A percentile compares a stretch with the other conserved stretches of the same genome.
Conservation (phyloP, 2,113 vertebrate species). For the Sardina pilchardus region DNA sequence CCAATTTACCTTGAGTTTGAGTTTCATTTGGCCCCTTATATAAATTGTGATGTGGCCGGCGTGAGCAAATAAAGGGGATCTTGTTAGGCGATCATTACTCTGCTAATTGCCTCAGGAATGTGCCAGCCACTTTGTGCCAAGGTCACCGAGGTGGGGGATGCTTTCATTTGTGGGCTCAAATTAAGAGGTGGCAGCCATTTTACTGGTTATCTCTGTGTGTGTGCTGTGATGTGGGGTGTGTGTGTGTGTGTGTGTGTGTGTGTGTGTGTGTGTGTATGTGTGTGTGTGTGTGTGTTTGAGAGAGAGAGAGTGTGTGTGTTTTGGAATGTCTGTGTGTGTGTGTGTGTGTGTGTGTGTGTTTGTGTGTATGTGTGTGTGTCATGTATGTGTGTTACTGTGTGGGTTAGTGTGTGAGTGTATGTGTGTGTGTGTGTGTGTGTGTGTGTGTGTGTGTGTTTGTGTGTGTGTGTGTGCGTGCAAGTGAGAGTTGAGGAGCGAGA, state of each 20-base stretch:
- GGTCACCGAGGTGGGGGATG: conserved; percentile 63
- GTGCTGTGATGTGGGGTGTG: neutral
- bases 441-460: conserved; percentile 6
- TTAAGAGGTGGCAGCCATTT: conserved; percentile 59
- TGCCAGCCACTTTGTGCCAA: conserved; percentile 73
- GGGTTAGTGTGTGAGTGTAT: neutral
- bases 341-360: no score
- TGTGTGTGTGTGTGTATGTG: neutral
- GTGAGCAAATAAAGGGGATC: conserved; percentile 75
- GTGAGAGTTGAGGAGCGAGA: conserved; percentile 53
- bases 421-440: neutral
- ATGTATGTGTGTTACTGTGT: neutral
- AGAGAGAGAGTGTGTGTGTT: no score
- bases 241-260: neutral
- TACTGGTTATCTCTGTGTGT: neutral
- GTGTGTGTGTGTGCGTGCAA: conserved; percentile 22
- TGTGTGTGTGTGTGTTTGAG: no score
- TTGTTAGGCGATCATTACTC: conserved; percentile 76
- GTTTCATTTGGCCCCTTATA: conserved; percentile 73
- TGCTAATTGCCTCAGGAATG: conserved; percentile 77
- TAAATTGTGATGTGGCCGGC: conserved; percentile 72
- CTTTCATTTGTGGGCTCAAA: conserved; percentile 68
- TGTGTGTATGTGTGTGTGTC: neutral
- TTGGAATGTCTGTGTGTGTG: no score
- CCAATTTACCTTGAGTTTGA: conserved; percentile 78